A percentile compares a stretch with the other conserved stretches of the same genome.
Conservation (phyloP, 2,113 vertebrate species). For the Leptobrachium leishanense region DNA sequence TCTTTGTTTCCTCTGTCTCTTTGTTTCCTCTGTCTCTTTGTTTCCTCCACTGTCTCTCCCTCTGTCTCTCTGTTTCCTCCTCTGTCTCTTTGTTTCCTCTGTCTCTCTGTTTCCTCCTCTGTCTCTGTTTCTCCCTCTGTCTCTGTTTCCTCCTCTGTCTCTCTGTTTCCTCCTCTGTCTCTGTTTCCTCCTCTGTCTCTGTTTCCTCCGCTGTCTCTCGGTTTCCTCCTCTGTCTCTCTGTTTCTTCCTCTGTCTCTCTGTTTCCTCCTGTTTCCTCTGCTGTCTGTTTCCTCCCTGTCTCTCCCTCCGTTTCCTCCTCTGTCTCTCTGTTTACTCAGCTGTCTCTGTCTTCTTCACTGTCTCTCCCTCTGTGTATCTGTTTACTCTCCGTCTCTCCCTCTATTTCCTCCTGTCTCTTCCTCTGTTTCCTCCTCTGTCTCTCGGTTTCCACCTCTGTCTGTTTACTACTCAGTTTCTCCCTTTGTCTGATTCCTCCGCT, state of each 20-base stretch:
- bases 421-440: neutral
- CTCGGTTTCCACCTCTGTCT: neutral
- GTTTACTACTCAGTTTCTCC: neutral
- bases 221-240: neutral
- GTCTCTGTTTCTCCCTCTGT: too few relatives aligned
- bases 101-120: too few relatives aligned
- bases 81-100: too few relatives aligned
- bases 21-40: too few relatives aligned
- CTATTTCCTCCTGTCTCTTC: neutral
- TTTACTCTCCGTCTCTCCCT: neutral
- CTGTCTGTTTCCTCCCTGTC: neutral
- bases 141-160: too few relatives aligned
- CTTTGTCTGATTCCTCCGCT: neutral
- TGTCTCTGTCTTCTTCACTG: neutral
- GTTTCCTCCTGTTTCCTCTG: too few relatives aligned
- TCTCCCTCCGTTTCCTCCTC: neutral
- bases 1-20: too few relatives aligned
- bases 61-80: too few relatives aligned
- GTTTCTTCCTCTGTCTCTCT: neutral
- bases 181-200: too few relatives aligned
- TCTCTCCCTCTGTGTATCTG: neutral
- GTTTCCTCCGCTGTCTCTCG: neutral
- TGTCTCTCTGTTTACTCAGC: neutral
- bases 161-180: too few relatives aligned
- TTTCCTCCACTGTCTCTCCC: too few relatives aligned